Evolutionary conservation across 2,888 invertebrate species (phyloP).

Genomic region (Sturmia bella): DNA sequence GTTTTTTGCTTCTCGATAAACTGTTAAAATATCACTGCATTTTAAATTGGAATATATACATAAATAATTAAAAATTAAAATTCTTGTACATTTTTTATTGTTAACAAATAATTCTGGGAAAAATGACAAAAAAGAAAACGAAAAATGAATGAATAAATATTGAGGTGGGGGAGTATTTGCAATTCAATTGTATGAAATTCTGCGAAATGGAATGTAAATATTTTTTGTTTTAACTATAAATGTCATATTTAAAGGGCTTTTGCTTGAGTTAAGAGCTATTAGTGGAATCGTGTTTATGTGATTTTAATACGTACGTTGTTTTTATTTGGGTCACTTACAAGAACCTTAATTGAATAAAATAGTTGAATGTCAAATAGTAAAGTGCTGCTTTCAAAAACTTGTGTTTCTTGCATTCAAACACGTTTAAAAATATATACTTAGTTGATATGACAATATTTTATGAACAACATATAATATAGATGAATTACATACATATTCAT

Average conservation of each 20-base stretch:
- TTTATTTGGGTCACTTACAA: background rate
- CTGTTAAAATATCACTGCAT: slow-evolving; percentile 65
- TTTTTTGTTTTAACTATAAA: slow-evolving; percentile 24
- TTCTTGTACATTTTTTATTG: slow-evolving; percentile 53
- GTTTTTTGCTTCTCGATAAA: slow-evolving; percentile 27
- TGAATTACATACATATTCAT: too few relatives aligned
- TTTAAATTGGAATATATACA: slow-evolving; percentile 62
- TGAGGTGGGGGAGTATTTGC: slow-evolving; percentile 28
- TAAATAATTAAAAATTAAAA: slow-evolving; percentile 60
- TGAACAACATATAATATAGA: too few relatives aligned
- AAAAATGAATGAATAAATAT: slow-evolving; percentile 7
- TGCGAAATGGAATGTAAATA: slow-evolving; percentile 27
- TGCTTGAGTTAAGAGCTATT: background rate
- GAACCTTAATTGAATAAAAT: slow-evolving; percentile 19
- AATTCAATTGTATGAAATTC: slow-evolving; percentile 41
- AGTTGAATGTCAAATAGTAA: background rate
- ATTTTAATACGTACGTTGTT: background rate
- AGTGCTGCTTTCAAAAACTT: slow-evolving; percentile 2
- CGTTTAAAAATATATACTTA: too few relatives aligned
- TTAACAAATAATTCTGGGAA: slow-evolving; percentile 54
- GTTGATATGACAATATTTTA: too few relatives aligned
- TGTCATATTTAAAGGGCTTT: slow-evolving; percentile 50
- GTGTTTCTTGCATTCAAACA: background rate
- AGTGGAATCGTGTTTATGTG: background rate
- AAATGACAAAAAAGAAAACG: background rate